A percentile compares a stretch with the other conserved stretches of the same genome.
phyloP scores from a whole-genome alignment of 2,888 invertebrate genomes.

The Epicampocera succincta region DNA sequence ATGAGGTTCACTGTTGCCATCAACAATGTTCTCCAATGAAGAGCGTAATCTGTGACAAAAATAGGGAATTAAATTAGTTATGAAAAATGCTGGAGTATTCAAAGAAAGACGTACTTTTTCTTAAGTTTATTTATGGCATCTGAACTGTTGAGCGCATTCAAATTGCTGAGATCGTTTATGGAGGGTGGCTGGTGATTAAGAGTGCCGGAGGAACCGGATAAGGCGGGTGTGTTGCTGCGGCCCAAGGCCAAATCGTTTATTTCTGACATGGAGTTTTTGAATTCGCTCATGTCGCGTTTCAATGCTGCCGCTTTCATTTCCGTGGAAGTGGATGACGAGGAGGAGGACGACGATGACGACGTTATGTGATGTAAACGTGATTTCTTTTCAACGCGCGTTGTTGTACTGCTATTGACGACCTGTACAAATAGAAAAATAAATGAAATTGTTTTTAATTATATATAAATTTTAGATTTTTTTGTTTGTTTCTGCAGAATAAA shows the following conservation, averaged over 20 bases:
- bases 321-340: constrained; percentile 83
- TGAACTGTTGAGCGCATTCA: constrained; percentile 76
- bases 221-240: constrained; percentile 70
- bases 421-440: constrained; percentile 68
- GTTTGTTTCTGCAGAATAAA: too few relatives aligned
- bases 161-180: constrained; percentile 78
- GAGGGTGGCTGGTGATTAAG: constrained; percentile 75
- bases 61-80: background rate
- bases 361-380: constrained; percentile 81
- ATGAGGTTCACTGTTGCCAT: constrained; percentile 86
- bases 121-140: constrained; percentile 78
- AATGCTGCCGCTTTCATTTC: constrained; percentile 92
- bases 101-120: constrained; percentile 75
- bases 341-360: constrained; percentile 81
- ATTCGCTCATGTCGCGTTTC: constrained; percentile 87
- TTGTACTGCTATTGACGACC: constrained; percentile 82
- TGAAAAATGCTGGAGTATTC: background rate
- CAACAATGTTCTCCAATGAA: constrained; percentile 91
- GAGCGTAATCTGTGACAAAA: constrained; percentile 84
- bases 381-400: constrained; percentile 81
- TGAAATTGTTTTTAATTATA: too few relatives aligned
- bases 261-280: constrained; percentile 91
- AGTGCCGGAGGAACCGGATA: constrained; percentile 66
- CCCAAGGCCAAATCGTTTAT: constrained; percentile 87
- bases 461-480: too few relatives aligned